Base-by-base conservation (phyloP, 2,888 invertebrate species). In the Trisateles emortualis region DNA sequence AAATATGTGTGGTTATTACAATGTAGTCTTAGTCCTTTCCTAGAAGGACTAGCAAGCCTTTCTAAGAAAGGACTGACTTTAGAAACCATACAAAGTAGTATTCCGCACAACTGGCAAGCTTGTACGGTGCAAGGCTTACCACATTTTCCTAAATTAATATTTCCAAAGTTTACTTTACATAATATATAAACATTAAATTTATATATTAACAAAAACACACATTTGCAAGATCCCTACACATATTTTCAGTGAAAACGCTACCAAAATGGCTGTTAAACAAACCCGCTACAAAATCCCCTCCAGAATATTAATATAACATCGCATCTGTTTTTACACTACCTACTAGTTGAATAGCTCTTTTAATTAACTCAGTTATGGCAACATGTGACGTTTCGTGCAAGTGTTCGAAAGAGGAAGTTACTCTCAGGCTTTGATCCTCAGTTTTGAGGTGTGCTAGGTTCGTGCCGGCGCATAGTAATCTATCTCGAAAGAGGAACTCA, bases 381-480 rank as follows among this genome's bases (percentile, higher is more conserved):
- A 65, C 63, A 73, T 66, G 59, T 69, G 59, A 60, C 69, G 61
- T 65, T 68, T 63, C 60, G 52, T 47, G 62, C 70, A 68, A 74
- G 66, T 72, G 71, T 68, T 67, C 68, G 72, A 71, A 72, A 72
- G 68, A 74, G 61, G 70, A 78, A 82, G 77, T 81, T 82, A 73
- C 71, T 64, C 59, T 46, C 62, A 64, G 67, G 72, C 72, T 68
- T 74, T 74, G 74, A 74, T 76, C 70, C 76, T 64, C 65, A 77
- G 77, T 76, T 78, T 72, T 79, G 83, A 84, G 82, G 84, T 81
- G 76, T 62, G 67, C 79, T 77, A 55, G 72, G 72, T 56, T 72
- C 86, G 81, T 86, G 87, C 78, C 73, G 61, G 66, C 66, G 86
- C 86, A 87, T 87, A 86, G 81, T 86, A 86, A 86, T 85, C 77